Conservation (phyloP, 2,113 vertebrate species). For the Dunckerocampus dactyliophorus region DNA sequence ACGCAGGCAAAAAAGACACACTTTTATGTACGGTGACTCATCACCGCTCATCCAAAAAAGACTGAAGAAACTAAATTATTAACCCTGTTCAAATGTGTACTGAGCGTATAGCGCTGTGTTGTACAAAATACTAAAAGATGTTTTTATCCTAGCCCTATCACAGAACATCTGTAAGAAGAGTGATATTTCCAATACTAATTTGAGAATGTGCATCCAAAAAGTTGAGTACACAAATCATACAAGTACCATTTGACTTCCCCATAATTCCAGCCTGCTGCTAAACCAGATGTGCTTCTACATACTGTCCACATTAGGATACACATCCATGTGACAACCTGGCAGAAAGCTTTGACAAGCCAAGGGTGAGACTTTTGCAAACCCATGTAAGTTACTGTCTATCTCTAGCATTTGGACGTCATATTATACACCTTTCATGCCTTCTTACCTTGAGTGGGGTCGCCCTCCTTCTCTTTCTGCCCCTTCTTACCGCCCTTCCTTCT, state of each 20-base stretch:
- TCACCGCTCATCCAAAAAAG: background rate
- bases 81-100: constrained; percentile 5
- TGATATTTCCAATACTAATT: too few species aligned
- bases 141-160: too few species aligned
- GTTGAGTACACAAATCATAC: constrained; percentile 15
- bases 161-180: too few species aligned
- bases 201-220: background rate
- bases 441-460: constrained; percentile 66
- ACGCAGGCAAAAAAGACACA: constrained; percentile 14
- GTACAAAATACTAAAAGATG: constrained; percentile 1
- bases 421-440: constrained; percentile 19
- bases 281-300: constrained; percentile 57
- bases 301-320: constrained; percentile 46
- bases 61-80: constrained; percentile 14
- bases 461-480: constrained; percentile 60
- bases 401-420: constrained; percentile 5
- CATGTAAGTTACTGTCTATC: constrained; percentile 21
- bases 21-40: constrained; percentile 28
- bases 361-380: constrained; percentile 38
- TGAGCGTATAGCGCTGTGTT: background rate
- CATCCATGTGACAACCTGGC: constrained; percentile 60
- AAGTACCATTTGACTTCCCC: constrained; percentile 29
- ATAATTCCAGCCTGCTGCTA: constrained; percentile 30
- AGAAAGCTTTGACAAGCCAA: constrained; percentile 66
- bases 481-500: constrained; percentile 67